Conservation (phyloP, 1,140 invertebrate genomes). For the Idris sp. region DNA sequence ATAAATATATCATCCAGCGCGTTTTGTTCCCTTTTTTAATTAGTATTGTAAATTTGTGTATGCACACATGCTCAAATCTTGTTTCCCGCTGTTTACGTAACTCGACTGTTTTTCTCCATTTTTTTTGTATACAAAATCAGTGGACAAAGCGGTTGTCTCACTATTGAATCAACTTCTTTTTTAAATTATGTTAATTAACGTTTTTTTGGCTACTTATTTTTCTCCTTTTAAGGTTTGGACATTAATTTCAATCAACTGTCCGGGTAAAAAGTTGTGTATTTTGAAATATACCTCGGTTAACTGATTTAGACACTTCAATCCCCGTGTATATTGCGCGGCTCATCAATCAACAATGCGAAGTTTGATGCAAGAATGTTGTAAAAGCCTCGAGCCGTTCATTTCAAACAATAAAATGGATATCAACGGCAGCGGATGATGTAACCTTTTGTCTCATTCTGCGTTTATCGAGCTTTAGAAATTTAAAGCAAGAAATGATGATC, state of each 20-base stretch:
- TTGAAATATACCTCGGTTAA: constrained; percentile 2
- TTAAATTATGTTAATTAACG: too few species aligned
- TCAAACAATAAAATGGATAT: constrained; percentile 17
- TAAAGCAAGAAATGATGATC: constrained; percentile 16
- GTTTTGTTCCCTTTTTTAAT: constrained; percentile 20
- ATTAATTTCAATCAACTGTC: too few species aligned
- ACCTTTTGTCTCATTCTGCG: constrained; percentile 17
- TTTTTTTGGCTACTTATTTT: too few species aligned
- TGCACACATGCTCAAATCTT: constrained; percentile 1
- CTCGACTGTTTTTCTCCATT: too few species aligned
- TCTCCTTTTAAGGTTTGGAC: too few species aligned
- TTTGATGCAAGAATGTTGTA: constrained; percentile 16
- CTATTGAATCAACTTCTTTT: too few species aligned
- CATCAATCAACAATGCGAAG: constrained; percentile 25
- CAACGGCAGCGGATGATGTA: constrained; percentile 1
- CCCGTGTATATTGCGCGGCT: constrained; percentile 13
- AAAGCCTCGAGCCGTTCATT: not conserved
- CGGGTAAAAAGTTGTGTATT: too few species aligned
- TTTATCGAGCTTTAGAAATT: too few species aligned
- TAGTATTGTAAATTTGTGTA: constrained; percentile 18
- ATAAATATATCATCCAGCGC: constrained; percentile 22
- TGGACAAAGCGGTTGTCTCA: constrained; percentile 7
- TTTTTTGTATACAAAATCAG: too few species aligned
- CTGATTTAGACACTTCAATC: not conserved
- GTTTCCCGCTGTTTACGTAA: constrained; percentile 31